Conservation (phyloP, 2,797 vertebrate species). For the Betta splendens region DNA sequence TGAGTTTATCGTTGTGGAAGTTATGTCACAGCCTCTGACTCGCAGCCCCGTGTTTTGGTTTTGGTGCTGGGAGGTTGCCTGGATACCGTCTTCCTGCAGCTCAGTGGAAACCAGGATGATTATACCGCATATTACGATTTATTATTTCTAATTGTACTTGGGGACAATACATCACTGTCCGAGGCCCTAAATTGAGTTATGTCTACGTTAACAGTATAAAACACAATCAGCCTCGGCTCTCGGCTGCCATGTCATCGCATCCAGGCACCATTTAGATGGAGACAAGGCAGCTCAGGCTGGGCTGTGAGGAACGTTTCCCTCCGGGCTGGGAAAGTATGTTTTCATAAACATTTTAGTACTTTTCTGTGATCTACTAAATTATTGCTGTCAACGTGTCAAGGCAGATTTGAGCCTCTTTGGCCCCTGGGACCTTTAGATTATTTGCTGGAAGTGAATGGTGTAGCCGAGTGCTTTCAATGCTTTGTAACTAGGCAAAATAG, state of each 20-base stretch:
- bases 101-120: slow-evolving; percentile 59
- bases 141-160: slow-evolving; percentile 58
- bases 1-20: slow-evolving; percentile 48
- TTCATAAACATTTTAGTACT: too few species aligned
- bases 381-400: too few species aligned
- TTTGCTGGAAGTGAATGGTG: slow-evolving; percentile 11
- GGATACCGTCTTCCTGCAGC: slow-evolving; percentile 57
- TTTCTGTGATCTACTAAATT: too few species aligned
- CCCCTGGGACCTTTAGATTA: too few species aligned
- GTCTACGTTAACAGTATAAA: slow-evolving; percentile 25
- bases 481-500: slow-evolving; percentile 12
- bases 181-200: slow-evolving; percentile 46
- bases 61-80: slow-evolving; percentile 56
- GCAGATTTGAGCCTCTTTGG: too few species aligned
- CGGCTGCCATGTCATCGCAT: slow-evolving; percentile 18
- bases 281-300: slow-evolving; percentile 8
- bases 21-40: slow-evolving; percentile 52
- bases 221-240: slow-evolving; percentile 17
- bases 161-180: slow-evolving; percentile 58
- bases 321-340: not conserved
- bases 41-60: slow-evolving; percentile 57
- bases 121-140: slow-evolving; percentile 62
- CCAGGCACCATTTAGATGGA: slow-evolving; percentile 7
- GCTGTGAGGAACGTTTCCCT: slow-evolving; percentile 2
- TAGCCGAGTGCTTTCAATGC: slow-evolving; percentile 15